Conservation (phyloP, 37 sponge, comb jelly and placozoan species). For the Axinella damicornis region DNA sequence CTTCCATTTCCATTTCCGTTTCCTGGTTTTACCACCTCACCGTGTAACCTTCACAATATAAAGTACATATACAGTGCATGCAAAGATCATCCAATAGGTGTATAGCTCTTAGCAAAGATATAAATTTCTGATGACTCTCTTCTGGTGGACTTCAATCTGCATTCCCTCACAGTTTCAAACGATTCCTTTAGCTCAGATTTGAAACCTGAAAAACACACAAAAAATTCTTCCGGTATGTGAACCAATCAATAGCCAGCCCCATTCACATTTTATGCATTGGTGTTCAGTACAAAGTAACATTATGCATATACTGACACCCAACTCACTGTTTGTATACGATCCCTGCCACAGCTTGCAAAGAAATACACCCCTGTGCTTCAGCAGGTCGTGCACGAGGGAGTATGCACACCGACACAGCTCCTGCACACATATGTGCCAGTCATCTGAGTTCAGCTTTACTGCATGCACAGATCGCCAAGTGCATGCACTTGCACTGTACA, state of each 20-base stretch:
- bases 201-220: conserved; percentile 66
- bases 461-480: no score
- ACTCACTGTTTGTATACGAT: conserved; percentile 44
- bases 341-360: conserved; percentile 80
- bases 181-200: conserved; percentile 30
- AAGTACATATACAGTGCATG: no score
- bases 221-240: no score
- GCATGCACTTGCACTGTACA: no score
- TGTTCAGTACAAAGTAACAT: no score
- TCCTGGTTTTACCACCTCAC: no score
- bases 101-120: conserved; percentile 48
- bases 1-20: no score
- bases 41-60: no score
- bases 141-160: conserved; percentile 57
- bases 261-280: no score
- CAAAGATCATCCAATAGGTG: neutral
- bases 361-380: conserved; percentile 56
- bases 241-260: no score
- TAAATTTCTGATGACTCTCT: conserved; percentile 78
- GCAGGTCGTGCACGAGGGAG: conserved; percentile 20
- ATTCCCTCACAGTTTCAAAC: conserved; percentile 50
- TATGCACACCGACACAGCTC: conserved; percentile 55
- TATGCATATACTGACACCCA: neutral
- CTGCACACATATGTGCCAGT: conserved; percentile 1
- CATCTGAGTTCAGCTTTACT: no score